Evolutionary conservation across 2,797 vertebrate species (phyloP), one percentile per base, ranked within the genome.

Genomic region (Sebastes trivittatus): DNA sequence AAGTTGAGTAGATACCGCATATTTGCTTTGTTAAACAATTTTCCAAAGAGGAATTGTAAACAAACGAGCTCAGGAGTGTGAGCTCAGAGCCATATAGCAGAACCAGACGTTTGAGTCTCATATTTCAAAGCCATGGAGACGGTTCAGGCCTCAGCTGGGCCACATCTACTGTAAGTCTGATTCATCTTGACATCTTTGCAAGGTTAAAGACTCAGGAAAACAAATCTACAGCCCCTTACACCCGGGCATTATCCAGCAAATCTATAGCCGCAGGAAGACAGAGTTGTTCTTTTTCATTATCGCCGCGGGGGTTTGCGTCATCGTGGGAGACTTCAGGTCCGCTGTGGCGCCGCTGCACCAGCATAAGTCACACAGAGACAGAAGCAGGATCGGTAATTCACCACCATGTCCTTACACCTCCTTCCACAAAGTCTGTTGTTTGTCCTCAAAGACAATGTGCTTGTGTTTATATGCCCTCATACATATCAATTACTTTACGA

Each of bases 401-500:
- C 84, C 84, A 75, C 52, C 52, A 52, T 83, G 87, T 91, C 91
- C 88, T 87, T 38, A 80, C 72, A 75, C 75, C 81, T 86, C 81
- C 83, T 90, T 89, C 75, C 72, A 55, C 80, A 75, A 64, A 61
- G 86, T 80, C 86, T 83, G 76, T 42, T 88, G 87, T 93, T 91
- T 91, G 90, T 92, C 90, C 90, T 93, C 83, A 89, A 90, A 93
- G 92, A 91, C 85, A 65, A 30, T 56, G 78, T 60, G 84, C 77
- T 78, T 83, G 80, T 92, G 82, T 87, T 89, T 87, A 87, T 80
- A 80, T 63, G 85, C 83, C 90, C 92, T 91, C 91, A 92, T 94
- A 92, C 93, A 94, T 94, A 94, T 93, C 93, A 94, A 94, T 93
- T 94, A 92, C 93, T 88, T 84, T 79, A 88, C 67, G 32, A 90